A percentile compares a stretch with the other conserved stretches of the same genome.
These are phyloP conservation scores for Pimpla rufipes DNA, from an alignment of 2,888 invertebrate species.

Conservation along the genomic window DNA sequence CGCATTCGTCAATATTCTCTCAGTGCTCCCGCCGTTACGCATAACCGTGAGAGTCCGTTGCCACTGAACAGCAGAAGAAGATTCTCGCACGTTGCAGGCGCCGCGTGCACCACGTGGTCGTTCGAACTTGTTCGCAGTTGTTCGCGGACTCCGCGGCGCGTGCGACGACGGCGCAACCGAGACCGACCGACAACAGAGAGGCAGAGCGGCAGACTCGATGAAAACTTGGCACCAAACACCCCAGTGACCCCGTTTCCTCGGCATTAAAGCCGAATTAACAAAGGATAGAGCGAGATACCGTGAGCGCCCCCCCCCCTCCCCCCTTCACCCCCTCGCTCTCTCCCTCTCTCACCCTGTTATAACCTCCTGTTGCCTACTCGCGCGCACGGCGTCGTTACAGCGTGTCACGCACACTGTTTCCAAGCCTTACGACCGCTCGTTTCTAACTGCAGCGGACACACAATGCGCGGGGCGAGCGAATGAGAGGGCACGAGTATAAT, in stretches of 20 bases:
- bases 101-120: too few species aligned
- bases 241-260: conserved; percentile 79
- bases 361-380: conserved; percentile 48
- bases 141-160: conserved; percentile 66
- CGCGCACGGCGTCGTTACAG: conserved; percentile 43
- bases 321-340: conserved; percentile 28
- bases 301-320: too few species aligned
- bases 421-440: conserved; percentile 71
- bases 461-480: conserved; percentile 49
- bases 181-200: too few species aligned
- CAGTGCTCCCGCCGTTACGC: too few species aligned
- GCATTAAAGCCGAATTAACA: conserved; percentile 82
- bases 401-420: conserved; percentile 63
- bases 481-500: conserved; percentile 51
- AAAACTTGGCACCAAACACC: conserved; percentile 81
- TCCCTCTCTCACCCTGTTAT: conserved; percentile 20
- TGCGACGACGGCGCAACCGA: conserved; percentile 22
- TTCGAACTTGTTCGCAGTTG: too few species aligned
- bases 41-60: too few species aligned
- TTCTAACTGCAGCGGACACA: conserved; percentile 78
- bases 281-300: conserved; percentile 76
- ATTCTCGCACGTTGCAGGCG: too few species aligned
- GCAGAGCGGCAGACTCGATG: conserved; percentile 68
- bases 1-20: too few species aligned
- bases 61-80: too few species aligned